Evolutionary conservation across 2,113 vertebrate species (phyloP), one percentile per base, ranked within the genome.

Genomic region (Zosterops lateralis): DNA sequence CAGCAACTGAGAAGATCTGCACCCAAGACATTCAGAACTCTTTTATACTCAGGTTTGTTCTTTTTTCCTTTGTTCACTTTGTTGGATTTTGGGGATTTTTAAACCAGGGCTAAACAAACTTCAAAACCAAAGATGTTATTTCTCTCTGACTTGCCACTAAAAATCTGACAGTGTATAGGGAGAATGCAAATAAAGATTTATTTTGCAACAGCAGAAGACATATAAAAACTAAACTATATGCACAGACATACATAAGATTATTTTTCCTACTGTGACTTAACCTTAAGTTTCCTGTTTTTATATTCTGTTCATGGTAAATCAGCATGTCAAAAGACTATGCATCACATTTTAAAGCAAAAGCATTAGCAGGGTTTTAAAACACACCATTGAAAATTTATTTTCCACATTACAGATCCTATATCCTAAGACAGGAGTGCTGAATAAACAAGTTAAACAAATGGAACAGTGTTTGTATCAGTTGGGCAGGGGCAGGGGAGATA

Each of bases 141-240:
- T 91, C 32, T 57, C 16, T 66, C 40, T 47, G 22, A 66, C 48
- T 80, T 21, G 68, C 34, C 45, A 66, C 0, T 34, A 13, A 86
- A 62, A 86, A 88, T 29, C 28, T 45, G 22, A n/a, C 5, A 21
- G 31, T 32, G 40, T 12, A 51, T 1, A 51, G 4, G 3, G 3
- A 42, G 16, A 94, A 78, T 8, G 12, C 44, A 94, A 90, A 84
- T n/a, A 89, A 42, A 60, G 17, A 84, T 22, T 47, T 85, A 34
- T n/a, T 57, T 42, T 87, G 51, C 17, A 72, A 16, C 14, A 32
- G 29, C 42, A 14, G 40, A 62, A 84, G 21, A 38, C 16, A 1
- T n/a, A 89, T 61, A 79, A 82, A 90, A 56, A 16, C 45, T 64
- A 58, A 92, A 86, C 9, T 64, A 28, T 21, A 66, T 40, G 25